These are phyloP conservation scores for Drosophila fulvimacula DNA, from an alignment of 2,888 invertebrate genomes.

Conservation along the genomic window DNA sequence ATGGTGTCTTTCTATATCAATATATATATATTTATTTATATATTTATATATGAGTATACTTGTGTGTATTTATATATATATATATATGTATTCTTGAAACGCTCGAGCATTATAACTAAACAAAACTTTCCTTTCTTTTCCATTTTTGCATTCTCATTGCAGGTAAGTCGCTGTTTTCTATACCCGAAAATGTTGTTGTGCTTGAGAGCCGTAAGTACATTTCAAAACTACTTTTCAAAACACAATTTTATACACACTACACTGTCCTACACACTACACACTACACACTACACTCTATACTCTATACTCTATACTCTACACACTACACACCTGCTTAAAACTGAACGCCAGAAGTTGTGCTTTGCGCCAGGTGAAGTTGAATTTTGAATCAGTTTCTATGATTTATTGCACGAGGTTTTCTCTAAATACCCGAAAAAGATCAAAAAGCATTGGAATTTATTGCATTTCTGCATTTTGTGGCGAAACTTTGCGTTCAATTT, in stretches of 20 bases:
- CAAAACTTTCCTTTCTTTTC: constrained; percentile 26
- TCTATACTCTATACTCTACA: background rate
- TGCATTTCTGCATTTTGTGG: constrained; percentile 41
- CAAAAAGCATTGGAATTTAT: constrained; percentile 49
- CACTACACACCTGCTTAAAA: constrained; percentile 21
- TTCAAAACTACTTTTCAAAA: constrained; percentile 32
- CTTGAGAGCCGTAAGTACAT: constrained; percentile 80
- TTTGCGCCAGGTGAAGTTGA: constrained; percentile 2
- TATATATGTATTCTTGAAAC: constrained; percentile 9
- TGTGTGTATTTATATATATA: constrained; percentile 16
- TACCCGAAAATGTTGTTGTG: constrained; percentile 80
- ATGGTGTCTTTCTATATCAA: constrained; percentile 46
- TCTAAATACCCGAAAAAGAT: constrained; percentile 46
- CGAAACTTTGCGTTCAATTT: constrained; percentile 46
- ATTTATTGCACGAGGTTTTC: background rate
- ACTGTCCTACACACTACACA: constrained; percentile 2
- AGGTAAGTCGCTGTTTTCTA: constrained; percentile 81
- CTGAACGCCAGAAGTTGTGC: constrained; percentile 22
- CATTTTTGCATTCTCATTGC: constrained; percentile 37
- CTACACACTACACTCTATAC: constrained; percentile 24
- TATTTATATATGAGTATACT: constrained; percentile 3
- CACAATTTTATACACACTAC: constrained; percentile 32
- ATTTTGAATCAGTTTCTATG: background rate
- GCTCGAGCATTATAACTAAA: constrained; percentile 33
- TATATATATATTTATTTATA: constrained; percentile 10